These are phyloP conservation scores for Podargus strigoides DNA, from an alignment of 2,797 vertebrate species.

Conservation along the genomic window DNA sequence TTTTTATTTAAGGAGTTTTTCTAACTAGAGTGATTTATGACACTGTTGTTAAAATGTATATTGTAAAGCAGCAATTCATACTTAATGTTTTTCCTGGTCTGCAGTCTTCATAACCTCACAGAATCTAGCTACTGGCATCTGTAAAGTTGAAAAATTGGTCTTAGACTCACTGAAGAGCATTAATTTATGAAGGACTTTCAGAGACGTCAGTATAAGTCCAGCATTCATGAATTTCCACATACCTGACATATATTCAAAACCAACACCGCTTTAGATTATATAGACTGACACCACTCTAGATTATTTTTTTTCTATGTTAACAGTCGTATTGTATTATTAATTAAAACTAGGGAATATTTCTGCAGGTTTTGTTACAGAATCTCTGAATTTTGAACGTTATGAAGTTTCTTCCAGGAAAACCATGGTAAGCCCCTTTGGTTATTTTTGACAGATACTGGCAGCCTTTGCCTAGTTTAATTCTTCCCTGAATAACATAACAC, in stretches of 20 bases:
- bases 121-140: not conserved
- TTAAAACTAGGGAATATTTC: not conserved
- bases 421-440: accelerated
- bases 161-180: not conserved
- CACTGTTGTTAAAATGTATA: not conserved
- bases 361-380: not conserved
- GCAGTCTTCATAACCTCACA: not conserved
- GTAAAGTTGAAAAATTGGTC: not conserved
- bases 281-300: not conserved
- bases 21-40: not conserved
- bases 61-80: not conserved
- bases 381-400: not conserved
- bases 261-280: not conserved
- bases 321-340: not conserved
- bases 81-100: not conserved
- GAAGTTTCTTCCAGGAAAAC: not conserved
- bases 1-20: not conserved
- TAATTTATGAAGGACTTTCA: not conserved
- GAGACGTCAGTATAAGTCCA: not conserved
- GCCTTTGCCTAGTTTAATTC: not conserved
- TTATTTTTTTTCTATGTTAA: not conserved
- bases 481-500: not conserved
- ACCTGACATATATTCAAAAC: not conserved
- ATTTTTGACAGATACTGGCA: not conserved
- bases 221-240: not conserved